These are phyloP conservation scores for Betta splendens DNA, from an alignment of 2,797 vertebrate genomes.

Conservation along the genomic window DNA sequence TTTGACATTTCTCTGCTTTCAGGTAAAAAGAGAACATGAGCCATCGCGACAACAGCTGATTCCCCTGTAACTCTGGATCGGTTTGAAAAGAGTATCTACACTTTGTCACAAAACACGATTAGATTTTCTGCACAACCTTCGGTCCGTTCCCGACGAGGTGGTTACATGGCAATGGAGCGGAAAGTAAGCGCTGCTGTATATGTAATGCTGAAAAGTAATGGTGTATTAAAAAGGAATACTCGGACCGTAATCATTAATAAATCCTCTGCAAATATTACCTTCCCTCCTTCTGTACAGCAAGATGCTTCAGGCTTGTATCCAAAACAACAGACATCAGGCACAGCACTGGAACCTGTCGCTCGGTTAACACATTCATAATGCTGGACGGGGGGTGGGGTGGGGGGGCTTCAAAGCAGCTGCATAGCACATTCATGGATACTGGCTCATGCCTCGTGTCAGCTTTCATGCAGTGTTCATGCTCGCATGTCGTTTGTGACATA, in stretches of 20 bases:
- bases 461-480: conserved; percentile 74
- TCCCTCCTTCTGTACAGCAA: conserved; percentile 48
- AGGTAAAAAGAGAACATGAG: conserved; percentile 76
- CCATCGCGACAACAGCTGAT: conserved; percentile 53
- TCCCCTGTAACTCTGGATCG: conserved; percentile 59
- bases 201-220: conserved; percentile 48
- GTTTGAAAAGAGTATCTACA: conserved; percentile 81
- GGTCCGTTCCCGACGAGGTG: conserved; percentile 53
- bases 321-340: conserved; percentile 62
- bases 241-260: conserved; percentile 45
- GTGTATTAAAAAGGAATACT: conserved; percentile 36
- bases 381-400: conserved; percentile 55
- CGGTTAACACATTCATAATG: conserved; percentile 77
- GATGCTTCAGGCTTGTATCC: conserved; percentile 64
- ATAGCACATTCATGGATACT: conserved; percentile 66
- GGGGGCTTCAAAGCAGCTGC: conserved; percentile 59
- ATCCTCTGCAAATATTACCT: conserved; percentile 42
- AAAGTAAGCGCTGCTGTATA: conserved; percentile 43
- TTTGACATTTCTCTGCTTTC: conserved; percentile 67
- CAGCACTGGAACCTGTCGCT: conserved; percentile 51
- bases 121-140: conserved; percentile 58
- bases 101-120: conserved; percentile 78
- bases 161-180: conserved; percentile 50
- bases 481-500: conserved; percentile 47
- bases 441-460: conserved; percentile 68